Percentiles rank a stretch among this genome's conserved stretches.
Conservation (phyloP, 2,797 vertebrate genomes). For the Macroramphosus scolopax region DNA sequence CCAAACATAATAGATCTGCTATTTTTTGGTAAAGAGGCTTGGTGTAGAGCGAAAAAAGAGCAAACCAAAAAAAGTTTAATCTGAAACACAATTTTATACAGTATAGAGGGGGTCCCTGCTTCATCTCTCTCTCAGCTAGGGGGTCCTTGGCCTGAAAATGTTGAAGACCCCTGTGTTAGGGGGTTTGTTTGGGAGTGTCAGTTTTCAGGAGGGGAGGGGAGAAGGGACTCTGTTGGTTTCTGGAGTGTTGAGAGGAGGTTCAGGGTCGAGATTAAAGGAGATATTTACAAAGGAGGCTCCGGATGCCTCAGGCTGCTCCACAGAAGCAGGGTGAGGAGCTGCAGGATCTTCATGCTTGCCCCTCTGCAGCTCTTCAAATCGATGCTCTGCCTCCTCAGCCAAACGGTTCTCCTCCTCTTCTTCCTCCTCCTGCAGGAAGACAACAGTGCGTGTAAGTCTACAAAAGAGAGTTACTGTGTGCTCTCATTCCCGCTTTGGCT, state of each 20-base stretch:
- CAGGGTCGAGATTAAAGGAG: conserved; percentile 89
- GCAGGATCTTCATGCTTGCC: conserved; percentile 79
- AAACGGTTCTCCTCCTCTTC: conserved; percentile 93
- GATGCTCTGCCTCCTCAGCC: conserved; percentile 71
- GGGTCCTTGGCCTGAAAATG: too few relatives aligned
- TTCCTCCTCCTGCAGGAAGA: conserved; percentile 86
- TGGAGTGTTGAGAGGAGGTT: conserved; percentile 60
- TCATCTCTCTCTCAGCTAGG: too few relatives aligned
- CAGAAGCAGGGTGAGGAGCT: conserved; percentile 70
- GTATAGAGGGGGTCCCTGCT: too few relatives aligned
- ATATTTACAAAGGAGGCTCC: conserved; percentile 89
- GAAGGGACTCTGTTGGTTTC: conserved; percentile 82
- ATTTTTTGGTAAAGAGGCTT: too few relatives aligned
- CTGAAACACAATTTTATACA: too few relatives aligned
- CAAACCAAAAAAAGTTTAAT: too few relatives aligned
- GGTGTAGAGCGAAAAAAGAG: too few relatives aligned
- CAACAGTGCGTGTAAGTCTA: neutral
- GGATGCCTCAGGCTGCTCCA: conserved; percentile 83
- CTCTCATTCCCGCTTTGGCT: neutral
- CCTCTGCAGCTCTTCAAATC: conserved; percentile 72
- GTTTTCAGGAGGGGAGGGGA: conserved; percentile 82
- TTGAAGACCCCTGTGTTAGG: too few relatives aligned
- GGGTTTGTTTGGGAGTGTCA: neutral
- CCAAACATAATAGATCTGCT: too few relatives aligned
- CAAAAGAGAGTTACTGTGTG: neutral